Conservation (phyloP, 2,113 vertebrate species). For the Lagopus muta region DNA sequence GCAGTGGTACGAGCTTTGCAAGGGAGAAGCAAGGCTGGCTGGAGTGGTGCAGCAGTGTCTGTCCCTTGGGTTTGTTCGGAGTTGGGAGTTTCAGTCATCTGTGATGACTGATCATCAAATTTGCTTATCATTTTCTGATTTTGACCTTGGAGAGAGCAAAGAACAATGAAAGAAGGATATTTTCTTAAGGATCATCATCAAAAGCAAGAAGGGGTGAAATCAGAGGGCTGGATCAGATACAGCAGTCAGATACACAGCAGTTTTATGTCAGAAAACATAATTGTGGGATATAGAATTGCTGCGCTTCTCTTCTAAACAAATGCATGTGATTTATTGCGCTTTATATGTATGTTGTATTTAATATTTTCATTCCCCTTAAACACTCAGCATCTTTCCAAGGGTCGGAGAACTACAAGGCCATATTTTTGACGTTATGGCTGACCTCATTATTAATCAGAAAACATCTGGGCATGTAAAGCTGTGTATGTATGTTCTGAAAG, state of each 20-base stretch:
- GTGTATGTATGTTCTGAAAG: not conserved
- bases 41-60: accelerated
- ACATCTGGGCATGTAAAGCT: constrained; percentile 56
- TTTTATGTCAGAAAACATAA: constrained; percentile 61
- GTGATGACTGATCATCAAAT: not conserved
- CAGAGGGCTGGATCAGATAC: not conserved
- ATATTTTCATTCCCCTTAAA: constrained; percentile 38
- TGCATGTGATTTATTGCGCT: constrained; percentile 56
- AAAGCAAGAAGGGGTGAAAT: not conserved
- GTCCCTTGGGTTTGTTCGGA: not conserved
- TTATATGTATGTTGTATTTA: not conserved
- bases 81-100: accelerated
- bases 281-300: constrained; percentile 45
- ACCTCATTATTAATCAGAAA: constrained; percentile 63
- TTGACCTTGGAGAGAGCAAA: not conserved
- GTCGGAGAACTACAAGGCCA: constrained; percentile 5
- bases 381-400: constrained; percentile 14
- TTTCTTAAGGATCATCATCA: not conserved
- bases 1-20: not conserved
- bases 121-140: not conserved
- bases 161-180: not conserved
- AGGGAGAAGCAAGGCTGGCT: not conserved
- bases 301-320: constrained; percentile 64
- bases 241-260: constrained; percentile 39
- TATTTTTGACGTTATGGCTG: constrained; percentile 3